Conservation (phyloP, 2,113 vertebrate species). For the human (Homo sapiens) region DNA sequence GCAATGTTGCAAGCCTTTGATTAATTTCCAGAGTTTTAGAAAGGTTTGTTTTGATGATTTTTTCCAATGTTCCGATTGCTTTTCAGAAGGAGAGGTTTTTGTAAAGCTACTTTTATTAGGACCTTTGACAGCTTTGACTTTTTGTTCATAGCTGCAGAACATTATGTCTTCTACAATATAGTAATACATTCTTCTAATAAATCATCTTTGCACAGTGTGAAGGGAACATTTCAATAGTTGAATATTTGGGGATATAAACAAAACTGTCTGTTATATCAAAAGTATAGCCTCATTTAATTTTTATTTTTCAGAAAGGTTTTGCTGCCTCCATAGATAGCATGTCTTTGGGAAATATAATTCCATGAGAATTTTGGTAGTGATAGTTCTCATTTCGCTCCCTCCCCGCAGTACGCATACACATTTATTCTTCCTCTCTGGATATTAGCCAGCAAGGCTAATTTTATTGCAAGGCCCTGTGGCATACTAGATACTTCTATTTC, state of each 20-base stretch:
- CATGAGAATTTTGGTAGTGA: neutral
- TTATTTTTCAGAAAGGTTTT: slow-evolving; percentile 41
- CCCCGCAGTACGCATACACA: neutral
- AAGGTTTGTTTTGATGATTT: neutral
- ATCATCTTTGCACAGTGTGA: neutral
- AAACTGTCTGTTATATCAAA: slow-evolving; percentile 59
- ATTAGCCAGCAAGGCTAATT: neutral
- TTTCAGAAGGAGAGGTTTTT: neutral
- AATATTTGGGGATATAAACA: slow-evolving; percentile 52
- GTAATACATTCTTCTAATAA: slow-evolving; percentile 56
- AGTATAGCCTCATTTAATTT: neutral
- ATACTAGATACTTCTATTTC: neutral
- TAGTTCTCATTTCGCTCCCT: slow-evolving; percentile 7
- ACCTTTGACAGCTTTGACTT: slow-evolving; percentile 9
- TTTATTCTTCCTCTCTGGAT: neutral
- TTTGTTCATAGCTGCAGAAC: neutral
- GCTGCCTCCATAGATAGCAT: neutral
- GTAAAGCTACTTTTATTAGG: neutral
- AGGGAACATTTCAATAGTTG: slow-evolving; percentile 15
- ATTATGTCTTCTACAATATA: neutral
- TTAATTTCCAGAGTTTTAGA: neutral
- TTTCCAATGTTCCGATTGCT: neutral
- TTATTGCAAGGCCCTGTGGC: neutral
- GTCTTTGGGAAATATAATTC: slow-evolving; percentile 12
- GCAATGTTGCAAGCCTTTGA: neutral